phyloP scores from a whole-genome alignment of 2,113 vertebrate genomes.

The Lepus europaeus region DNA sequence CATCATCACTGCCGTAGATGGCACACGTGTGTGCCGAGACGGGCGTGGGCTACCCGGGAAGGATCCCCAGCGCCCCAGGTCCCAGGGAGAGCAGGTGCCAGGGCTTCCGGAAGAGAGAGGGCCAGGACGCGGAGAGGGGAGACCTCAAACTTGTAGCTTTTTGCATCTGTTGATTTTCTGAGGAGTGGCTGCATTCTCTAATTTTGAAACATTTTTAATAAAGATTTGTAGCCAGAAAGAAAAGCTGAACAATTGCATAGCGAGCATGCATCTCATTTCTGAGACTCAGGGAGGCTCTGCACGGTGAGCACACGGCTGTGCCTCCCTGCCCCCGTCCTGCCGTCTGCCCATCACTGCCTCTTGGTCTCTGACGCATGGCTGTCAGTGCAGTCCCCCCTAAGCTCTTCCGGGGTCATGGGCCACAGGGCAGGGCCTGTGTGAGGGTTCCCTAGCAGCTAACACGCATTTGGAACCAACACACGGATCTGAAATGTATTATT shows the following conservation, averaged over 20 bases:
- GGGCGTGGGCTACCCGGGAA: fast-evolving
- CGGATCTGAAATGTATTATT: neutral
- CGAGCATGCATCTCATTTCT: neutral
- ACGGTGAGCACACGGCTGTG: neutral
- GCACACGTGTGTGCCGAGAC: neutral
- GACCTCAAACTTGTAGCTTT: neutral
- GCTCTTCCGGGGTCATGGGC: neutral
- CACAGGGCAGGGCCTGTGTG: neutral
- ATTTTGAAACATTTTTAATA: neutral
- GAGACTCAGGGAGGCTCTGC: neutral
- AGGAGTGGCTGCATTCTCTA: neutral
- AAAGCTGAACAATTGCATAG: neutral
- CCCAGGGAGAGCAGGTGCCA: fast-evolving
- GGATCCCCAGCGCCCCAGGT: fast-evolving
- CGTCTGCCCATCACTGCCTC: neutral
- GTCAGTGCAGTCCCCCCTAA: neutral
- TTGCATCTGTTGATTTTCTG: neutral
- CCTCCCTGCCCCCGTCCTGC: neutral
- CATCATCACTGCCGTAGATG: fast-evolving
- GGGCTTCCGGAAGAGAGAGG: neutral
- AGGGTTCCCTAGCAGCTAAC: neutral
- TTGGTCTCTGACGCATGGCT: neutral
- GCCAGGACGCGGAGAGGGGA: neutral
- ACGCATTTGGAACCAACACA: neutral
- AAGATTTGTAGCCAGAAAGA: neutral